phyloP scores from a whole-genome alignment of 2,888 invertebrate species.

The Silvanus unidentatus region DNA sequence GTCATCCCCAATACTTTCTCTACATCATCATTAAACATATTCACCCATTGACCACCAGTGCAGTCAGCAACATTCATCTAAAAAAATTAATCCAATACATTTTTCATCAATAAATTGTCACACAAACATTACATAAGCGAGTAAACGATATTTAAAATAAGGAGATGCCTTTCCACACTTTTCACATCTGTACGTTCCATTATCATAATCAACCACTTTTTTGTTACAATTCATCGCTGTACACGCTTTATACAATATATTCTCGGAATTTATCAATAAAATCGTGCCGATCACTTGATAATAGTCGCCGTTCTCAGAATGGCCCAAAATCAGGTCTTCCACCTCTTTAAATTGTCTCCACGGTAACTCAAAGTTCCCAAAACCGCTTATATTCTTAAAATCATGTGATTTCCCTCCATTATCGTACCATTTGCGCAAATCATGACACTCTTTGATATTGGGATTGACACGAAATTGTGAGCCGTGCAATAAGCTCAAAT shows the following conservation, averaged over 20 bases:
- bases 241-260: slow-evolving; percentile 87
- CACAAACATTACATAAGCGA: slow-evolving; percentile 66
- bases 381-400: slow-evolving; percentile 56
- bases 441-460: slow-evolving; percentile 80
- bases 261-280: slow-evolving; percentile 72
- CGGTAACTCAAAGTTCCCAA: slow-evolving; percentile 43
- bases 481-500: slow-evolving; percentile 52
- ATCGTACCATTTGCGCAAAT: slow-evolving; percentile 88
- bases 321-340: slow-evolving; percentile 62
- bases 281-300: slow-evolving; percentile 74
- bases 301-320: slow-evolving; percentile 75
- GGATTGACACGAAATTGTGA: slow-evolving; percentile 76
- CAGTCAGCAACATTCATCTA: slow-evolving; percentile 83
- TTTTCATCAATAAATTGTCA: neutral
- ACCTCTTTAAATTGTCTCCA: slow-evolving; percentile 77
- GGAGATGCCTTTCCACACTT: slow-evolving; percentile 84
- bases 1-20: slow-evolving; percentile 68
- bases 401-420: slow-evolving; percentile 62
- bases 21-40: slow-evolving; percentile 80
- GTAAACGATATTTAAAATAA: slow-evolving; percentile 78
- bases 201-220: slow-evolving; percentile 84
- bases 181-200: slow-evolving; percentile 88
- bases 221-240: slow-evolving; percentile 88
- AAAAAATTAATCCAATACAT: slow-evolving; percentile 15
- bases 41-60: slow-evolving; percentile 83